phyloP scores from a whole-genome alignment of 2,797 vertebrate genomes.

The Anguilla pacifica region DNA sequence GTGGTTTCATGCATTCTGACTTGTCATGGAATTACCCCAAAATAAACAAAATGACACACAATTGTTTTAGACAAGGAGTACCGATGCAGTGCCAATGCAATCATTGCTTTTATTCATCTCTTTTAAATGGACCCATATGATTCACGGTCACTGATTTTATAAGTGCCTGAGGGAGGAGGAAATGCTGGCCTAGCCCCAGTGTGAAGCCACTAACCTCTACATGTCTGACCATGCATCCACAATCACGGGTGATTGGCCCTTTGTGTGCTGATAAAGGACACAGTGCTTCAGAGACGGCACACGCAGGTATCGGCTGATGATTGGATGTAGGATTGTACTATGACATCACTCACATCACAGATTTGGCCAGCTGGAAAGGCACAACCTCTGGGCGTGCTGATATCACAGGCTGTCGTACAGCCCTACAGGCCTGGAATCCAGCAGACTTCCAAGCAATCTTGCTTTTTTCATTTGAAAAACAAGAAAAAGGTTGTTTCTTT shows the following conservation, averaged over 20 bases:
- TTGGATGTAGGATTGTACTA: background rate
- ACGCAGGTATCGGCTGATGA: background rate
- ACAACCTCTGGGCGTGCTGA: background rate
- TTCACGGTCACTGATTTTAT: slow-evolving; percentile 5
- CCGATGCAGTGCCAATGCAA: background rate
- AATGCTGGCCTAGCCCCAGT: slow-evolving; percentile 3
- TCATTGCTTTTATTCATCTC: background rate
- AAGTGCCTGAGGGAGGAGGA: background rate
- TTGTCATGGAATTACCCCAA: background rate
- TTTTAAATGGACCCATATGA: background rate
- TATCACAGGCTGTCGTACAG: background rate
- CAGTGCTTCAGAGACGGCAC: background rate
- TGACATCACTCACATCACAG: background rate
- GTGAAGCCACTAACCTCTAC: background rate
- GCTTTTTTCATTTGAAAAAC: background rate
- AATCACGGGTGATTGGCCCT: slow-evolving; percentile 6
- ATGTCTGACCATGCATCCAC: background rate
- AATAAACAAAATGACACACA: background rate
- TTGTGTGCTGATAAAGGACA: background rate
- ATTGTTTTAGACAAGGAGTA: background rate
- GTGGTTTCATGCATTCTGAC: background rate
- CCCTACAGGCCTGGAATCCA: background rate
- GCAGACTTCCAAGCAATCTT: background rate
- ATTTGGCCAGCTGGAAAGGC: background rate
- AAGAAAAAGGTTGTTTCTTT: background rate